Evolutionary conservation across 2,888 invertebrate species (phyloP).

Genomic region (Entomobrya multifasciata): DNA sequence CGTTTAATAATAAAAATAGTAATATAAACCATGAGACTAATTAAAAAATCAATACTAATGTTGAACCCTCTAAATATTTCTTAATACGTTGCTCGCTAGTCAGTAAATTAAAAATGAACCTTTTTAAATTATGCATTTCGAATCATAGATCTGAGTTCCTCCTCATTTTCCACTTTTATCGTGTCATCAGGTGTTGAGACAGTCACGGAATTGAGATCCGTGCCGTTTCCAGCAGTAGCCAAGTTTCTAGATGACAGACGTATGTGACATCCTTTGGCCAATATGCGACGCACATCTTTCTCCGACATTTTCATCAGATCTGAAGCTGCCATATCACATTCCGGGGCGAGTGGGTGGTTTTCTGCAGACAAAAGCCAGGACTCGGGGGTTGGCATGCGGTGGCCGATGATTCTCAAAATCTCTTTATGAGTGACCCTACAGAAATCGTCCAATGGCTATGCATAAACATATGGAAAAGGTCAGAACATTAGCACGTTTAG

Average conservation of each 20-base stretch:
- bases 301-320: slow-evolving; percentile 55
- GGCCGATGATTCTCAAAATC: slow-evolving; percentile 69
- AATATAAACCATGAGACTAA: not conserved
- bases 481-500: too few species aligned
- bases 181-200: slow-evolving; percentile 6
- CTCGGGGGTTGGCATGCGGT: slow-evolving; percentile 69
- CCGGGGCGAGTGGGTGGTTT: slow-evolving; percentile 69
- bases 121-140: slow-evolving; percentile 35
- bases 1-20: not conserved
- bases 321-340: slow-evolving; percentile 50
- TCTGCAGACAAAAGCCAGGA: slow-evolving; percentile 66
- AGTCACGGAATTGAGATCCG: slow-evolving; percentile 51
- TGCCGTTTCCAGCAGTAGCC: slow-evolving; percentile 29
- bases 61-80: slow-evolving; percentile 3
- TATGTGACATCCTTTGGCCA: slow-evolving; percentile 30
- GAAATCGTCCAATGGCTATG: slow-evolving; percentile 76
- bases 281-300: slow-evolving; percentile 43
- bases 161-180: slow-evolving; percentile 26
- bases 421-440: slow-evolving; percentile 74
- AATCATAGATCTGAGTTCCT: slow-evolving; percentile 55
- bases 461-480: too few species aligned
- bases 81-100: not conserved
- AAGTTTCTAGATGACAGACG: slow-evolving; percentile 53
- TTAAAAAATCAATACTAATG: not conserved
- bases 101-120: not conserved